phyloP scores from a whole-genome alignment of 2,888 invertebrate genomes.

The Mayetiola destructor region DNA sequence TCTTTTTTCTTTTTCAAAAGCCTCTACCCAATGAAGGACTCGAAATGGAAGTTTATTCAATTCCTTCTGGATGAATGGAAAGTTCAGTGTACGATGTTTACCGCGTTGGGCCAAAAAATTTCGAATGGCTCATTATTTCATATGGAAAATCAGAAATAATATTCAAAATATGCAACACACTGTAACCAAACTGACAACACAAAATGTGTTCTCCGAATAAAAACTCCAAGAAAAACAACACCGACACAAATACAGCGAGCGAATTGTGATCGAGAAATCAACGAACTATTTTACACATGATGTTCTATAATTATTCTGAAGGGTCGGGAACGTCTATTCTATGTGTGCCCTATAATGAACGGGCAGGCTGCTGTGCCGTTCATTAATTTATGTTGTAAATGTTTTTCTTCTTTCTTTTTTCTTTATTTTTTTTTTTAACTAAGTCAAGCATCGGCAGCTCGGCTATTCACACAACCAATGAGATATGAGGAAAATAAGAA shows the following conservation, averaged over 20 bases:
- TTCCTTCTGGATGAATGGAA: background rate
- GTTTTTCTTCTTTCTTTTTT: too few species aligned
- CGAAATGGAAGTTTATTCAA: background rate
- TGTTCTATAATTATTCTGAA: conserved; percentile 11
- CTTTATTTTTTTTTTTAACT: too few species aligned
- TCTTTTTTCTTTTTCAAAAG: background rate
- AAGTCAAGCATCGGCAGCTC: background rate
- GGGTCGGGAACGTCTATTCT: conserved; percentile 5
- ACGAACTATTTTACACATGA: background rate
- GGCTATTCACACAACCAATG: background rate
- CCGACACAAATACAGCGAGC: background rate
- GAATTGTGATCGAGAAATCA: background rate
- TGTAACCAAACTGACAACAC: background rate
- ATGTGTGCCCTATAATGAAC: too few species aligned
- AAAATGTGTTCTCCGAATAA: background rate
- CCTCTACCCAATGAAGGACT: background rate
- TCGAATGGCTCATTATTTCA: background rate
- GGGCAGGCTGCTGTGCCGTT: background rate
- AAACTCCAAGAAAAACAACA: too few species aligned
- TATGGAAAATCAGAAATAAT: background rate
- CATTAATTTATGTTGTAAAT: background rate
- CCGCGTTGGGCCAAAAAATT: background rate
- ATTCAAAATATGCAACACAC: background rate
- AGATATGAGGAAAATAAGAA: too few species aligned
- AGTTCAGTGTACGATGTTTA: background rate